Conservation (phyloP, 2,797 vertebrate genomes). For the Emys orbicularis region DNA sequence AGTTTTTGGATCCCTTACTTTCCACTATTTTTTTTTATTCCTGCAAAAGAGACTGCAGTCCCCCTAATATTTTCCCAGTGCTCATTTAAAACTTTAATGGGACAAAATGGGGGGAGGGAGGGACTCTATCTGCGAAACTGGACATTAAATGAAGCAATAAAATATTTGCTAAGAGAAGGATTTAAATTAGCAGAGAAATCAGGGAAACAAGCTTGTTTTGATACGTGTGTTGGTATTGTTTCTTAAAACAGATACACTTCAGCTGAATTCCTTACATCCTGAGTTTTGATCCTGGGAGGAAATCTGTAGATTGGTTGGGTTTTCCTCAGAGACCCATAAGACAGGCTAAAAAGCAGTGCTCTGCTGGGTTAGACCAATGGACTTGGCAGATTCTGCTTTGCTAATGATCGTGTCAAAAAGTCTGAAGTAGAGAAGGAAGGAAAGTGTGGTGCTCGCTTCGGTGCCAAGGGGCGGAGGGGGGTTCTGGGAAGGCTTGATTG, state of each 20-base stretch:
- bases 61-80: neutral
- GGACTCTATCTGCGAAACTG: neutral
- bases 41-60: neutral
- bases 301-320: rapidly evolving
- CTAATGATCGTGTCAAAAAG: neutral
- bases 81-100: neutral
- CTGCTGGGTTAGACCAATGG: neutral
- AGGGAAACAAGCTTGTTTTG: neutral
- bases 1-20: conserved; percentile 16
- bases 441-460: rapidly evolving
- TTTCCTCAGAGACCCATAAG: neutral
- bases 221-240: rapidly evolving
- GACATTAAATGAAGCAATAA: neutral
- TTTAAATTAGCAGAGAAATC: neutral
- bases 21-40: neutral
- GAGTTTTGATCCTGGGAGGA: neutral
- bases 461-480: rapidly evolving
- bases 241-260: neutral
- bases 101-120: neutral
- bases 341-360: neutral
- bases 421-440: neutral
- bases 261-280: neutral
- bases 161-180: neutral
- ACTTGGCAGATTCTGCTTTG: neutral
- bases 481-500: neutral